These are phyloP conservation scores for Pseudomyrmex concolor DNA, from an alignment of 1,140 invertebrate species.

Conservation along the genomic window DNA sequence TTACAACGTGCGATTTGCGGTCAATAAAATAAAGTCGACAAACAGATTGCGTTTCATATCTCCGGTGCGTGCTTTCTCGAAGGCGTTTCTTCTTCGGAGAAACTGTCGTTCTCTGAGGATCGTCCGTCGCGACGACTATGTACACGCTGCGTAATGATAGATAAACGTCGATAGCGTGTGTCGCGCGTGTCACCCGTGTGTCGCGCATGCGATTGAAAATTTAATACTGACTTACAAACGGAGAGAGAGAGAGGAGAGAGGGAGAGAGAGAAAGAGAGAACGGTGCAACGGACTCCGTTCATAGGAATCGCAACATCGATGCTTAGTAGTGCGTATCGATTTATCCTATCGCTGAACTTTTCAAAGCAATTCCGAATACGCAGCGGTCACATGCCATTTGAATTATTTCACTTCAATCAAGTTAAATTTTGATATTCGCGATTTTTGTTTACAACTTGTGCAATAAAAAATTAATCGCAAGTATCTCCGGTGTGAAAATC, in stretches of 20 bases:
- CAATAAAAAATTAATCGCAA: too few species aligned
- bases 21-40: slow-evolving; percentile 30
- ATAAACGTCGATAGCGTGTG: slow-evolving; percentile 16
- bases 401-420: neutral
- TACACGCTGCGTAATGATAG: slow-evolving; percentile 11
- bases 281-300: too few species aligned
- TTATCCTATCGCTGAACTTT: neutral
- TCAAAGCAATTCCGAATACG: neutral
- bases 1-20: neutral
- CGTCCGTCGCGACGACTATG: neutral
- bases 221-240: slow-evolving; percentile 21
- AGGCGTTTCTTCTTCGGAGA: slow-evolving; percentile 2
- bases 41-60: neutral
- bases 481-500: too few species aligned
- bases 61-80: slow-evolving; percentile 17
- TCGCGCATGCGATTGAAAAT: slow-evolving; percentile 24
- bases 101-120: neutral
- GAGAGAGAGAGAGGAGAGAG: neutral
- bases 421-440: too few species aligned
- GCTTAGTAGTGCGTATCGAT: slow-evolving; percentile 35
- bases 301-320: neutral
- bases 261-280: slow-evolving; percentile 3
- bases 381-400: neutral
- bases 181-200: slow-evolving; percentile 32
- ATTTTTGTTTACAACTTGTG: too few species aligned